These are phyloP conservation scores for Pseudopipra pipra DNA, from an alignment of 2,113 vertebrate species.

Conservation along the genomic window DNA sequence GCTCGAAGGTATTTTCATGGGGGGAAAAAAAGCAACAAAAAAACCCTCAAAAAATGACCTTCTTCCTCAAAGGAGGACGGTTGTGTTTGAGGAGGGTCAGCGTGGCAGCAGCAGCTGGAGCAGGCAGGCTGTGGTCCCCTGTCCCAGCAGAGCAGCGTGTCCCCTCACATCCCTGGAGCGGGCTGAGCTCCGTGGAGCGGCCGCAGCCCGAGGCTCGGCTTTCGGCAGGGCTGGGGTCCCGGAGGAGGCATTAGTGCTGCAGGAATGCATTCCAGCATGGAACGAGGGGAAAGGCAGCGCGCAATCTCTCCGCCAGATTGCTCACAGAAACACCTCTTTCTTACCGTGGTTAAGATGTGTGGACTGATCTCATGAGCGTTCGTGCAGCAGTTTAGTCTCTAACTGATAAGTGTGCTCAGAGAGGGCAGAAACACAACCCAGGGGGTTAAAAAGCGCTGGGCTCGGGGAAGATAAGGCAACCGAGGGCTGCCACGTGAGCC, in stretches of 20 bases:
- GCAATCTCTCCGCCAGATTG: constrained; percentile 44
- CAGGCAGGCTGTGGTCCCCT: background rate
- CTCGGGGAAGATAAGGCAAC: constrained; percentile 31
- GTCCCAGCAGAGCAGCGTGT: no score
- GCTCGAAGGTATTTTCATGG: background rate
- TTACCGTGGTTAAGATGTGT: constrained; percentile 13
- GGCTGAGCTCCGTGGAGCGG: no score
- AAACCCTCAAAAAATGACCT: background rate
- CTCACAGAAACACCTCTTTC: constrained; percentile 39
- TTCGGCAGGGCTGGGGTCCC: constrained; percentile 70
- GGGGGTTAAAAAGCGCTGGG: background rate
- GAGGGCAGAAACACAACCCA: background rate
- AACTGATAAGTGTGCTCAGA: background rate
- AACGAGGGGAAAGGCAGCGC: constrained; percentile 32
- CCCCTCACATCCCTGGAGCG: no score
- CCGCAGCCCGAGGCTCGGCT: constrained; percentile 32
- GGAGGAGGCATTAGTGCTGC: constrained; percentile 68
- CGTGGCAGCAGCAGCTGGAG: background rate
- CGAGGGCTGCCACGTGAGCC: constrained; percentile 2
- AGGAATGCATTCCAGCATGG: constrained; percentile 72
- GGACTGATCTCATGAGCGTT: constrained; percentile 35
- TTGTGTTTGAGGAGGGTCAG: background rate
- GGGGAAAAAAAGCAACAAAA: background rate
- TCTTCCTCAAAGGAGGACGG: background rate
- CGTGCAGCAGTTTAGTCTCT: constrained; percentile 8